These are phyloP conservation scores for Drosophila novamexicana DNA, from an alignment of 1,140 invertebrate genomes.

Conservation along the genomic window DNA sequence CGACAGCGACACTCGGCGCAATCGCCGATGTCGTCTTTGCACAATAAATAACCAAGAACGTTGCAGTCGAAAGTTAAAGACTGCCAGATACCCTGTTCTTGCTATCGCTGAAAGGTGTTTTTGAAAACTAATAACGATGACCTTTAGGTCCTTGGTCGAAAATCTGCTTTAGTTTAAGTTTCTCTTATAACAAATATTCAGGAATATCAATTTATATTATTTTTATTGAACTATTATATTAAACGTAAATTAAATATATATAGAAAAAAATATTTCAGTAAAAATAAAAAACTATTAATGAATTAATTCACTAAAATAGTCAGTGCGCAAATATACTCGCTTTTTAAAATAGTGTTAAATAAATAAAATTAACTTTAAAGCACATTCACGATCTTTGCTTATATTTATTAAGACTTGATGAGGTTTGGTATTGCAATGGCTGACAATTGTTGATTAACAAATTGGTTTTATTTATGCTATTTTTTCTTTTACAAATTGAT, in stretches of 20 bases:
- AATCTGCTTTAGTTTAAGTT: no score
- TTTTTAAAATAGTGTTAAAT: background rate
- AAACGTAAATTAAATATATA: constrained; percentile 11
- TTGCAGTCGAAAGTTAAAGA: background rate
- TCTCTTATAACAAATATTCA: no score
- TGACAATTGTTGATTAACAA: constrained; percentile 59
- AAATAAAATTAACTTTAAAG: background rate
- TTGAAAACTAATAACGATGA: no score
- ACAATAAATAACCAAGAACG: constrained; percentile 15
- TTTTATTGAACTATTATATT: no score
- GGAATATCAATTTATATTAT: no score
- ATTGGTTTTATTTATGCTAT: constrained; percentile 44
- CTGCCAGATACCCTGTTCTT: background rate
- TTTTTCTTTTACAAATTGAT: constrained; percentile 33
- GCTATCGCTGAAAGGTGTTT: background rate
- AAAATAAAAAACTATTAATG: no score
- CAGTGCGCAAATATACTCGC: no score
- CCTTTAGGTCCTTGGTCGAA: no score
- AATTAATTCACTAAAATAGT: no score
- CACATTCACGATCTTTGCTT: constrained; percentile 31
- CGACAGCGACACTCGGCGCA: constrained; percentile 43
- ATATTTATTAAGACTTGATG: background rate
- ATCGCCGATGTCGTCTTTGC: constrained; percentile 46
- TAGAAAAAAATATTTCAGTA: background rate
- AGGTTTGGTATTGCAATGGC: background rate